Base-by-base conservation (phyloP, 1,140 invertebrate species). In the Eueides isabella region DNA sequence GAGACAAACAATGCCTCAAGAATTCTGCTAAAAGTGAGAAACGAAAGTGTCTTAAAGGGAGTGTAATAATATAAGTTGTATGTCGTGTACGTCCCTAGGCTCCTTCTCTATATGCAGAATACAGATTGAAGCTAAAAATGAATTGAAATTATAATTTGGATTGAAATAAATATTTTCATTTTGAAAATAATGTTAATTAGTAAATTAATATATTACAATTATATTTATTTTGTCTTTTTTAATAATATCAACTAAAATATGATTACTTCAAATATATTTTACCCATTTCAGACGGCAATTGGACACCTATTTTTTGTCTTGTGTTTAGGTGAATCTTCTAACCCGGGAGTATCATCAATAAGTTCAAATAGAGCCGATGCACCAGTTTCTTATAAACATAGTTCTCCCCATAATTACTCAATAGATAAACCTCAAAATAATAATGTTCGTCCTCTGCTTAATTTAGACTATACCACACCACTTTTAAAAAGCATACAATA, bases 401-500 rank as follows among this genome's bases (percentile, higher is more conserved):
- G 30, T 26, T 23, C 63, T 61, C 28, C 61, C 23, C 48, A 55
- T 11, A 73, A 44, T 35, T 44, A 76, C 48, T 23, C 28, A 14
- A 44, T 61, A 23, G 26, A 61, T 26, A 55, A 66, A 55, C n/a
- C 66, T 12, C 55, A 62, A 41, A 67, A 16, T 31, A 63, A 70
- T 28, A 7, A 23, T 55, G 26, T 55, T 55, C 48, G 3, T 3
- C 23, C 2, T 48, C 41, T 7, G 2, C n/a, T 19, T 48, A 48
- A 23, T 5, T 16, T 14, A 44, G 41, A 44, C 1, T 33, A 55
- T 3, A 55, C n/a, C 30, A 61, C 61, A 23, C 41, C 35, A 69
- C 23, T 33, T 33, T 61, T 41, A n/a, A 72, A 70, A 35, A 77
- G 67, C 11, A 67, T 81, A 62, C 80, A 79, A 70, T 77, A 76